Percentiles rank a stretch among this genome's conserved stretches.
These are phyloP conservation scores for Nansenia antarctica DNA, from an alignment of 2,113 vertebrate genomes.

Conservation along the genomic window DNA sequence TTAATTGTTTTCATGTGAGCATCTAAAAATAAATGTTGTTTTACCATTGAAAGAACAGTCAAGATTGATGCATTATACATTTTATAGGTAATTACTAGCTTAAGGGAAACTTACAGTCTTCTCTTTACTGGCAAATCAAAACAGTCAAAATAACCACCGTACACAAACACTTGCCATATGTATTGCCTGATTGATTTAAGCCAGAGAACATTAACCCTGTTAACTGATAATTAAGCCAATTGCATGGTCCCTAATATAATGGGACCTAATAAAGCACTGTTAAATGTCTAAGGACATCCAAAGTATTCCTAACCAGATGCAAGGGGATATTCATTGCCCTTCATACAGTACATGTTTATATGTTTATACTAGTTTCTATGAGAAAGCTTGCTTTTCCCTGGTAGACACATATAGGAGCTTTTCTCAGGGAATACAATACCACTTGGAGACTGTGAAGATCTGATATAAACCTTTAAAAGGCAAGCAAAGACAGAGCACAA, in stretches of 20 bases:
- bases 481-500: slow-evolving; percentile 46
- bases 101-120: slow-evolving; percentile 30
- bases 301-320: slow-evolving; percentile 43
- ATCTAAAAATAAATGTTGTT: slow-evolving; percentile 40
- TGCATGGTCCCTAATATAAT: slow-evolving; percentile 28
- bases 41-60: slow-evolving; percentile 41
- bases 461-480: slow-evolving; percentile 27
- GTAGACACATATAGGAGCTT: slow-evolving; percentile 22
- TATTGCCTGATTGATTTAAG: slow-evolving; percentile 37
- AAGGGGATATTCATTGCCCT: slow-evolving; percentile 31
- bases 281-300: slow-evolving; percentile 52
- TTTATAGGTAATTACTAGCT: slow-evolving; percentile 56
- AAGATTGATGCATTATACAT: slow-evolving; percentile 39
- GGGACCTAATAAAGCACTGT: slow-evolving; percentile 44
- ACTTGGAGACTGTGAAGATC: slow-evolving; percentile 13
- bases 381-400: slow-evolving; percentile 46
- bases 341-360: slow-evolving; percentile 27
- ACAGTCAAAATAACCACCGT: slow-evolving; percentile 39
- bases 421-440: slow-evolving; percentile 51
- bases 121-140: slow-evolving; percentile 50
- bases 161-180: slow-evolving; percentile 50
- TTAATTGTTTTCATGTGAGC: slow-evolving; percentile 61
- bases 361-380: slow-evolving; percentile 49
- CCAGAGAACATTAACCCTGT: slow-evolving; percentile 51
- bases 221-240: slow-evolving; percentile 60